Conservation (phyloP, 2,113 vertebrate species). For the Apteryx owenii region DNA sequence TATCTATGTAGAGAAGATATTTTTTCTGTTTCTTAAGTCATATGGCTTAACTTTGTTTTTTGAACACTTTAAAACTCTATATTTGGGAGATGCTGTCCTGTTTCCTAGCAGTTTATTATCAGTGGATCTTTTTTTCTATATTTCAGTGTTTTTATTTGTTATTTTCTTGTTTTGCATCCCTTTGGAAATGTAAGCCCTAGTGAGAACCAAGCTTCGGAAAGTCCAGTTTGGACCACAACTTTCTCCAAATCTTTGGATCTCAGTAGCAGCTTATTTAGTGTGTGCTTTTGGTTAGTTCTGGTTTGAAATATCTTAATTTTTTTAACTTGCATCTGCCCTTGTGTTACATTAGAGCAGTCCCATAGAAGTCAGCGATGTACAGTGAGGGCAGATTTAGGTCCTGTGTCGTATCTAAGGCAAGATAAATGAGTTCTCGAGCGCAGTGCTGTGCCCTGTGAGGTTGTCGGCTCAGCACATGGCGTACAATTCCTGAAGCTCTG, state of each 20-base stretch:
- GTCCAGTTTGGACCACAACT: background rate
- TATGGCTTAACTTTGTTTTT: background rate
- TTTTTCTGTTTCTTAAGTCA: background rate
- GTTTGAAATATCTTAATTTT: background rate
- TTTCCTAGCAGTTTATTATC: background rate
- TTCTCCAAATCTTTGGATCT: background rate
- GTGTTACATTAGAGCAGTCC: background rate
- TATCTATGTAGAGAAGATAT: rapidly evolving
- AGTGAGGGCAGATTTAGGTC: background rate
- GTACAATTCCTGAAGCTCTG: background rate
- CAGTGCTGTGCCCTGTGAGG: background rate
- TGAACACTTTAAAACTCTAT: background rate
- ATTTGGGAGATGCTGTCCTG: background rate
- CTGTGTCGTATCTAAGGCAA: background rate
- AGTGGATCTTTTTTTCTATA: background rate
- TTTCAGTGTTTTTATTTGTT: background rate
- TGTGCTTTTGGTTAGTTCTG: background rate
- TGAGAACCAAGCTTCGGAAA: background rate
- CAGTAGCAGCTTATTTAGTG: background rate
- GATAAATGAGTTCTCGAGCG: background rate
- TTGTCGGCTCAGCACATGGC: background rate
- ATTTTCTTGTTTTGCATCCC: background rate
- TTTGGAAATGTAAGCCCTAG: background rate
- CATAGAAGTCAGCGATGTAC: background rate
- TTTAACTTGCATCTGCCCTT: background rate